Evolutionary conservation across 1,140 invertebrate genomes (phyloP), one percentile per base, ranked within the genome.

Genomic region (Drosophila ficusphila): DNA sequence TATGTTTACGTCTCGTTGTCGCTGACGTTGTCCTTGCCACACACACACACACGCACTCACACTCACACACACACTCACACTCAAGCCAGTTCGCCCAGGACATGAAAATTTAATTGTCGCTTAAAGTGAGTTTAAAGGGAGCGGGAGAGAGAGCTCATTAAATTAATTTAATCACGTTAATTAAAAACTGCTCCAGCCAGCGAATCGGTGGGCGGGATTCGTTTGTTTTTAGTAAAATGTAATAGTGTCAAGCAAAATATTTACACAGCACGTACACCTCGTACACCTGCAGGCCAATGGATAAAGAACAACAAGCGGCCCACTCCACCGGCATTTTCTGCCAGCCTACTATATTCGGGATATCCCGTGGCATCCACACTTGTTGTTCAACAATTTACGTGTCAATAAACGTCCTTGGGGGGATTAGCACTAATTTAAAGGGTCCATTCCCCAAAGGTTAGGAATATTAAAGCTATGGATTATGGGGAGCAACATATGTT

Each of bases 81-180:
- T n/a, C n/a, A n/a, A n/a, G n/a, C n/a, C n/a, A n/a, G n/a, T n/a
- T n/a, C n/a, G n/a, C n/a, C 2, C 54, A 64, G 54, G 60, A 78
- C 76, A 79, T 79, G 48, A 82, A 82, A 76, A 82, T 82, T 82
- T 73, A 82, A 82, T 82, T 73, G 73, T 64, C 78, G 68, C 78
- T 82, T 82, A 68, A 82, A 82, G 78, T 73, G 68, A 73, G 61
- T 82, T 79, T 72, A 38, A 49, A 67, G 60, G 42, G 27, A 54
- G 44, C 42, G 31, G 38, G 14, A 25, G 39, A 47, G 38, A 31
- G 29, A 38, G 68, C 78, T 82, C 78, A 82, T 82, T 82, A 82
- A 82, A 82, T 82, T 82, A 82, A 82, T 82, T 82, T 82, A 82
- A 82, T 82, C 78, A 82, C 78, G 56, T 82, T 82, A 82, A 82